These are phyloP conservation scores for Itoplectis maculator DNA, from an alignment of 2,888 invertebrate genomes.

Conservation along the genomic window DNA sequence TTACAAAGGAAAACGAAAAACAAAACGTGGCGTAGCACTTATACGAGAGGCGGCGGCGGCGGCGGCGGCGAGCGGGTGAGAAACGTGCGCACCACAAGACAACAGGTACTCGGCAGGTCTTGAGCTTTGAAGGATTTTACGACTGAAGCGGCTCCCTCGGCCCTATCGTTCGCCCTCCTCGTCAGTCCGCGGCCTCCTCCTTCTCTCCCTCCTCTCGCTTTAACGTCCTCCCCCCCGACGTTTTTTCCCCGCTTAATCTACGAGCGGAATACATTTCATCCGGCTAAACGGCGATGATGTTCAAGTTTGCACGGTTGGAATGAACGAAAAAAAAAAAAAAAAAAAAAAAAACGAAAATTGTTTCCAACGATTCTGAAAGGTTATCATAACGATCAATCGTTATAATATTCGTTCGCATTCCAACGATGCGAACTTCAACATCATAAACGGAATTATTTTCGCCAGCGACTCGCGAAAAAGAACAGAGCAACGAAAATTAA, in stretches of 20 bases:
- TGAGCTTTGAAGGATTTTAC: slow-evolving; percentile 45
- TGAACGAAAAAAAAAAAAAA: too few species aligned
- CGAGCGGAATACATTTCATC: slow-evolving; percentile 3
- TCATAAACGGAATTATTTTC: slow-evolving; percentile 15
- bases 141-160: slow-evolving; percentile 41
- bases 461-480: background rate
- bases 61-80: slow-evolving; percentile 38
- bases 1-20: slow-evolving; percentile 13
- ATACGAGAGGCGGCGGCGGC: too few species aligned
- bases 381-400: too few species aligned
- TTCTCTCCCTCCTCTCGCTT: slow-evolving; percentile 5
- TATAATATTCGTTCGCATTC: too few species aligned
- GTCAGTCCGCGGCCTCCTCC: slow-evolving; percentile 8
- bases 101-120: slow-evolving; percentile 43
- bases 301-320: too few species aligned
- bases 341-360: too few species aligned
- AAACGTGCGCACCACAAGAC: slow-evolving; percentile 46
- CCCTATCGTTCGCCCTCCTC: slow-evolving; percentile 50
- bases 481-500: too few species aligned
- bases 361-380: too few species aligned
- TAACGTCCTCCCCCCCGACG: background rate
- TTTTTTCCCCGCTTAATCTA: slow-evolving; percentile 48
- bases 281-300: slow-evolving; percentile 1
- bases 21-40: background rate
- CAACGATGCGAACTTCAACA: too few species aligned